Base-by-base conservation (phyloP, 2,888 invertebrate species). In the Dexiosoma caninum region DNA sequence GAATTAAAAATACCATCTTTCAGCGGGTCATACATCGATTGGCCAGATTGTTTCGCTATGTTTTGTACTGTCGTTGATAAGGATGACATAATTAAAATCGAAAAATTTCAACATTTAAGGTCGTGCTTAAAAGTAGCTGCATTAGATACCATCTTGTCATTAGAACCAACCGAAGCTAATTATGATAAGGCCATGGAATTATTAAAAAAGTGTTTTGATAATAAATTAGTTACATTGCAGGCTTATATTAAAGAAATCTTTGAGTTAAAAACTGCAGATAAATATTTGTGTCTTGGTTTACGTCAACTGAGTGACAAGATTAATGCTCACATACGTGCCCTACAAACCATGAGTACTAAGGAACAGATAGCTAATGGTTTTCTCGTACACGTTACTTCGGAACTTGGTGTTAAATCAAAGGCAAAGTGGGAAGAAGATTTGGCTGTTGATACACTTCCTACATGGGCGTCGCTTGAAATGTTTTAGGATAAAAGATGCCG, bases 201-300 rank as follows among this genome's bases (percentile, higher is more conserved):
- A 21, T 59, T 83, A 42, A 81, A 77, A 66, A 76, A 71, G 27
- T 77, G 82, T 40, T 82, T 83, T 14, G 81, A 83, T 49, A 84
- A 78, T 71, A 83, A 83, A 57, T 49, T 82, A 19, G 40, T 72
- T 8, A 82, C 59, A 49, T 84, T 84, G 66, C 82, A 83, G 77
- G 57, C 51, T 12, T 83, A 83, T 37, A 77, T 83, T 9, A 83
- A 77, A 35, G 82, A 82, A 40, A 79, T 83, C 23, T 84, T 84
- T 27, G 59, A 74, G 4, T 21, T 83, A 12, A 78, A 78, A 14
- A 32, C 12, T 1, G 70, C 81, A 32, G 66, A 74, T 30, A 74
- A 27, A 21, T 77, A 70, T 44, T 78, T 77, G 21, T 53, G 77
- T 8, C 42, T 8, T 57, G 44, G 74, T 32, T 51, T 84, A 9